Evolutionary conservation across 2,888 invertebrate genomes (phyloP), one percentile per base, ranked within the genome.

Genomic region (Synanthedon vespiformis): DNA sequence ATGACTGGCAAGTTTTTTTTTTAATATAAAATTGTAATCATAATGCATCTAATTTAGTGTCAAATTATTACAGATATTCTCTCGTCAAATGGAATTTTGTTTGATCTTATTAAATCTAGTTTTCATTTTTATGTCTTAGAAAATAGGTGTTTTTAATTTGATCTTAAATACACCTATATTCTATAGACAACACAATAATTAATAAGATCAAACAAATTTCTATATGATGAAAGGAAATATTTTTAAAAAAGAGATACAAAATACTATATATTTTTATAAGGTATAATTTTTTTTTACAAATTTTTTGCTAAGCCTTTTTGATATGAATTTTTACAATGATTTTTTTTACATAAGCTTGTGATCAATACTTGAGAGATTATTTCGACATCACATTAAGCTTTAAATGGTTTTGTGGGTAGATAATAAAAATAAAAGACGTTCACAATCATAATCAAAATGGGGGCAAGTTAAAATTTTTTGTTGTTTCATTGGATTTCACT

Each of bases 181-280:
- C 11, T 13, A n/a, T 41, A 12, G 41, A n/a, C n/a, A 41, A n/a
- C 12, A 44, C 2, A n/a, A 13, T 12, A 41, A 44, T 34, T 8
- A 34, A 3, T 18, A 18, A 10, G 34, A 11, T 44, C 6, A 44
- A 44, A 44, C 44, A 44, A n/a, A 44, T 44, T 0, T 44, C 13
- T 44, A 44, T 13, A 11, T 13, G n/a, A 44, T 44, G 5, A 44
- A 4, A 12, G 14, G 44, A 44, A 11, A n/a, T 44, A 34, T 34
- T 34, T 34, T 22, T 34, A 2, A 34, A 34, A 34, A 10, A 34
- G 34, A 34, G 34, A 34, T 34, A 34, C 34, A 34, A 34, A 34
- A 74, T 68, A 72, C 65, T 72, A 61, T 69, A 70, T 72, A 79
- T 80, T 80, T 81, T 81, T 79, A 70, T 80, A 79, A 65, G 56